A percentile compares a stretch with the other conserved stretches of the same genome.
phyloP scores from a whole-genome alignment of 2,888 invertebrate species.

The Maniola hyperantus region DNA sequence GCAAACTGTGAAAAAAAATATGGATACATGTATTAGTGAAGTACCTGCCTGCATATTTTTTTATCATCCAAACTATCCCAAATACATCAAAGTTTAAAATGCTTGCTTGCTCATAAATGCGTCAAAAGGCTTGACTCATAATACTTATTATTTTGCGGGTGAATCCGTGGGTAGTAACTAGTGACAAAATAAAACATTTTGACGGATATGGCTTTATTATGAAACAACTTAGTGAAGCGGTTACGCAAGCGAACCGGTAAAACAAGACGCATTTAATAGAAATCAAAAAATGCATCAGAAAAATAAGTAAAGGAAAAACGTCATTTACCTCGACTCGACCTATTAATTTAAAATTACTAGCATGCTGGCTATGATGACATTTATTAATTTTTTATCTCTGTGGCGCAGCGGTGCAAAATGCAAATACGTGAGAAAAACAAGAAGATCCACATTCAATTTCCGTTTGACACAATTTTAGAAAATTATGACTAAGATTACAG shows the following conservation, averaged over 20 bases:
- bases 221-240: background rate
- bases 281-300: background rate
- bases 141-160: background rate
- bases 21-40: no score
- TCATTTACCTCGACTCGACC: background rate
- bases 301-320: background rate
- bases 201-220: background rate
- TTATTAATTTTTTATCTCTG: background rate
- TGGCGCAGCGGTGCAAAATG: background rate
- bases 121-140: no score
- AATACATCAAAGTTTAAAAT: no score
- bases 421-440: background rate
- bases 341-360: background rate
- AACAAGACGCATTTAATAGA: background rate
- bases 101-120: no score
- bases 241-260: slow-evolving; percentile 18
- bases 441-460: background rate
- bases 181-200: background rate
- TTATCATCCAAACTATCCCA: no score
- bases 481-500: no score
- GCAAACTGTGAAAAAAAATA: no score
- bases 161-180: background rate
- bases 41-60: no score
- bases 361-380: background rate
- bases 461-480: background rate